These are phyloP conservation scores for Drosophila borealis DNA, from an alignment of 2,888 invertebrate genomes.

Conservation along the genomic window DNA sequence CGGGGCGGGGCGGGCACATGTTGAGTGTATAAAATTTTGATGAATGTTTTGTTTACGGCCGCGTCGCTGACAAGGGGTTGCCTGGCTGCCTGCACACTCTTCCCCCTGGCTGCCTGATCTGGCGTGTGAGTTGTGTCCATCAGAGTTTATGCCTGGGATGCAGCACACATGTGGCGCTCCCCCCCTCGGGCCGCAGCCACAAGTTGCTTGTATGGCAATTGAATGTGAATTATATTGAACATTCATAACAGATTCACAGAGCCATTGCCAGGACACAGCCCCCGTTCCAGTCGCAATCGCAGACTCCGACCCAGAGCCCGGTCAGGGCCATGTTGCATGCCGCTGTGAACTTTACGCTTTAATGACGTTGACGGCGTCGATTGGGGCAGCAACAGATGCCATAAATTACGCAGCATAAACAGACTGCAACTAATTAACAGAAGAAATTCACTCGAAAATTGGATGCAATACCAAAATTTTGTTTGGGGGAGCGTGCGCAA, in stretches of 20 bases:
- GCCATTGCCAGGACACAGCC: conserved; percentile 6
- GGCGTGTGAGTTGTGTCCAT: too few species aligned
- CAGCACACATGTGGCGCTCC: conserved; percentile 61
- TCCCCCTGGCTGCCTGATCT: conserved; percentile 17
- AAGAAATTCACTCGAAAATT: conserved; percentile 57
- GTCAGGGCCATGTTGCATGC: conserved; percentile 53
- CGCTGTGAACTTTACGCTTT: conserved; percentile 39
- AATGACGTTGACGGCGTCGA: conserved; percentile 8
- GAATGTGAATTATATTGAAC: conserved; percentile 72
- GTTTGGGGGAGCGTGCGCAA: too few species aligned
- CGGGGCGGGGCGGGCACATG: conserved; percentile 59
- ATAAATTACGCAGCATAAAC: conserved; percentile 70
- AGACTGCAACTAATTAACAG: conserved; percentile 76
- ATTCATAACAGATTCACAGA: conserved; percentile 30
- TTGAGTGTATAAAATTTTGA: conserved; percentile 78
- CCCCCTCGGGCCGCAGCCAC: conserved; percentile 39
- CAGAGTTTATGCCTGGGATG: conserved; percentile 18
- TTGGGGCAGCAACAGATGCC: conserved; percentile 48
- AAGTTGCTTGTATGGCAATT: conserved; percentile 64
- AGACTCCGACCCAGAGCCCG: conserved; percentile 11
- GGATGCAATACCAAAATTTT: conserved; percentile 4
- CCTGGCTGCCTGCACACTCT: conserved; percentile 34
- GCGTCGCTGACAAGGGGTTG: conserved; percentile 56
- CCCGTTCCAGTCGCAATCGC: background rate
- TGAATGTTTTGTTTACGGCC: conserved; percentile 76